Evolutionary conservation across 2,113 vertebrate species (phyloP), one percentile per base, ranked within the genome.

Genomic region (Etia nguti): DNA sequence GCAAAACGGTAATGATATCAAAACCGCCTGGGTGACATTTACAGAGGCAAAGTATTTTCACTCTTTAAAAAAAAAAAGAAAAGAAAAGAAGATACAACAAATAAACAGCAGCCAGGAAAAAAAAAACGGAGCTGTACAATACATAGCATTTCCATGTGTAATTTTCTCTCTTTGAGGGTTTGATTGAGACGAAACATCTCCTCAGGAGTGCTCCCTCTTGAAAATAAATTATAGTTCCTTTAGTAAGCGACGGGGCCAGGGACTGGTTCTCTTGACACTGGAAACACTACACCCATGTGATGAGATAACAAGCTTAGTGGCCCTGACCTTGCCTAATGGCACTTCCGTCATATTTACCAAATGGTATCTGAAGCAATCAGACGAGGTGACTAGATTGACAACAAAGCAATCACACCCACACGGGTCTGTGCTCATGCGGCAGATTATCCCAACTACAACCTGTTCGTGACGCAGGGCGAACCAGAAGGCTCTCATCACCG

Each of bases 251-350:
- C 94, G 90, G 88, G 89, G 93, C 91, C 95, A 95, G 82, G 92
- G 93, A 92, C 91, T 84, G 52, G 60, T 54, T 90, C 34, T 73
- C 90, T 73, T 73, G 57, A 87, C 86, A 82, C 87, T 65, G 79
- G 91, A 95, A 94, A 89, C 88, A 85, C 79, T 41, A 86, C 81
- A 80, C 84, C 80, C 80, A 80, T 70, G 62, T 81, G 90, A 94
- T 88, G 86, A 88, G 92, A 95, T 95, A 94, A 95, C 86, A 87
- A 92, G 93, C 93, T 85, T 43, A 86, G 84, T 56, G 89, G 89
- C 95, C 94, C 81, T 95, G 94, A 96, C 94, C 95, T 93, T 90
- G 92, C 90, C 88, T 94, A 96, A 95, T 95, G 89, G 92, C 88
- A 83, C 91, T 87, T 90, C 79, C 38, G 88, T 95, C 95, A 93